phyloP scores from a whole-genome alignment of 2,888 invertebrate species.

The Tetragonula carbonaria region DNA sequence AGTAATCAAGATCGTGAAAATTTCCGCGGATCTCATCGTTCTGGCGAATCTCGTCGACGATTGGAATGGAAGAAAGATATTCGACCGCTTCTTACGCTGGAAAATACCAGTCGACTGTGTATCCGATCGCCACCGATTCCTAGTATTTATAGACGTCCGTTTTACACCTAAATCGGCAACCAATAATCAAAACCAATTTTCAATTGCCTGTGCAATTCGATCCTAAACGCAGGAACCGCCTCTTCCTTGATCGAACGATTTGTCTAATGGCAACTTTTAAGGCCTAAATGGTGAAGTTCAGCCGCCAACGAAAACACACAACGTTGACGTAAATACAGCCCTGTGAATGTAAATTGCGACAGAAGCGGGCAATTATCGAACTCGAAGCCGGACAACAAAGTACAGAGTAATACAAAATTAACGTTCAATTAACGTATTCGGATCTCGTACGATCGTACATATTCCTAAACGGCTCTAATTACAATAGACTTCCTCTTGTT shows the following conservation, averaged over 20 bases:
- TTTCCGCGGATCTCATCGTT: background rate
- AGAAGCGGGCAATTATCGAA: background rate
- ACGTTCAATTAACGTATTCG: slow-evolving; percentile 7
- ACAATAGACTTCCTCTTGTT: background rate
- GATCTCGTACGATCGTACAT: background rate
- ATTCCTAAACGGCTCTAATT: background rate
- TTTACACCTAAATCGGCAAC: background rate
- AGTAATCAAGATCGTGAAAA: background rate
- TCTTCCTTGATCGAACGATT: background rate
- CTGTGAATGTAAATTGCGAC: background rate
- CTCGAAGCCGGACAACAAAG: background rate
- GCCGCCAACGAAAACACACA: background rate
- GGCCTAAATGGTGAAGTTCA: background rate
- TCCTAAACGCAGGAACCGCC: background rate
- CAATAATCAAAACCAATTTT: background rate
- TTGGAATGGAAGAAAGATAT: background rate
- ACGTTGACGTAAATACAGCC: slow-evolving; percentile 8
- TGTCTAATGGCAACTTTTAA: background rate
- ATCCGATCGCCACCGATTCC: background rate
- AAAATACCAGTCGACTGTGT: background rate
- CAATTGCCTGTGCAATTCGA: background rate
- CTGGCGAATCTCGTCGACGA: background rate
- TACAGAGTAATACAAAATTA: background rate
- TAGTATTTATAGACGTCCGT: slow-evolving; percentile 46
- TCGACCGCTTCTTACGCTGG: background rate